phyloP scores from a whole-genome alignment of 2,113 vertebrate species.

The Halcyon senegalensis region DNA sequence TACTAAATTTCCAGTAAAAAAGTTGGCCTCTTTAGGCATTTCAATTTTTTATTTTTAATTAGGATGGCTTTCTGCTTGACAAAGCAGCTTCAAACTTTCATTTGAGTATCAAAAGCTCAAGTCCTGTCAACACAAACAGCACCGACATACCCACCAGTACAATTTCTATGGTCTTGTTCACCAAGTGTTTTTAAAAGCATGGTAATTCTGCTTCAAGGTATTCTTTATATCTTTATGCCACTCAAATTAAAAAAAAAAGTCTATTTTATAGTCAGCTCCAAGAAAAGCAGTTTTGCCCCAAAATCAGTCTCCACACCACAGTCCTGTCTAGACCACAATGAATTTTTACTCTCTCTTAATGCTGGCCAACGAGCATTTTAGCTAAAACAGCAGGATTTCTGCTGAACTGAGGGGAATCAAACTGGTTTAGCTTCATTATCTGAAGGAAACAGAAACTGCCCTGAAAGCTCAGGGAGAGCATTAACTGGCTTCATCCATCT shows the following conservation, averaged over 20 bases:
- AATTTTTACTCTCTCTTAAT: neutral
- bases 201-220: neutral
- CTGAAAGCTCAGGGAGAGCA: neutral
- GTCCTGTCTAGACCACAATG: neutral
- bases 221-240: neutral
- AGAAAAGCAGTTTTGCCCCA: neutral
- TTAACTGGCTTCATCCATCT: neutral
- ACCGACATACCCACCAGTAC: accelerated
- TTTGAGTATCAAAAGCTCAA: neutral
- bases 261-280: neutral
- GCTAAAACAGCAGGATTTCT: neutral
- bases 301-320: accelerated
- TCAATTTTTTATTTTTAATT: neutral
- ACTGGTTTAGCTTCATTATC: neutral
- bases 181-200: neutral
- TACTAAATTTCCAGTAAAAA: neutral
- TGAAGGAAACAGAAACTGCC: neutral
- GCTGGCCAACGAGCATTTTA: neutral
- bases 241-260: too few relatives aligned
- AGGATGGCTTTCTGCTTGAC: neutral
- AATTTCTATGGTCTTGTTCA: neutral
- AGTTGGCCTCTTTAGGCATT: neutral
- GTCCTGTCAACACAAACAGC: neutral
- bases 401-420: neutral
- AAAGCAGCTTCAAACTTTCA: neutral